Base-by-base conservation (phyloP, 2,113 vertebrate species). In the Microcebus tavaratra region DNA sequence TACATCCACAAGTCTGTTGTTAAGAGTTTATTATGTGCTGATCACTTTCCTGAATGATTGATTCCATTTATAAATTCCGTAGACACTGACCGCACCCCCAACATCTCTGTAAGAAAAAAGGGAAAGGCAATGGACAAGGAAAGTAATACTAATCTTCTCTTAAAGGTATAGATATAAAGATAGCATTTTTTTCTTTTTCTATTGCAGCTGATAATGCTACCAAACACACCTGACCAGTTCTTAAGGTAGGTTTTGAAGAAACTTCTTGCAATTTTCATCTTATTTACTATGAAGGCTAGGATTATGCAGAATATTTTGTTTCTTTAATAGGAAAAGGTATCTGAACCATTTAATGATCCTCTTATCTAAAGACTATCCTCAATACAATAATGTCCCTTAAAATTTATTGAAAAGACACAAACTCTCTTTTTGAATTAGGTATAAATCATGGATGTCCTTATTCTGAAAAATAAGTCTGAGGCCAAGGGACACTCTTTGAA, bases 401-500 rank as follows among this genome's bases (percentile, higher is more conserved):
- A 83, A 90, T 96, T 67, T 90, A 81, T 20, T 85, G n/a, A 85
- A 63, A 82, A 88, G 50, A 95, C 23, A 18, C 17, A 50, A 73
- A 93, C 10, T 79, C 34, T 72, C n/a, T 63, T 45, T 96, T 82
- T 42, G 59, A 98, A 96, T 78, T 95, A 50, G 48, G 67, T 27
- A 87, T 65, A 90, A 88, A 67, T 76, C 53, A 39, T 68, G 53
- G 53, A 90, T 61, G 90, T 81, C 93, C 90, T 97, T 97, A 84
- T 88, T 93, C 88, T 97, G 90, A 94, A 96, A 95, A 97, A 82
- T 92, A 72, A 90, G 96, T 94, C 6, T 20, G 70, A 55, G n/a
- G n/a, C 76, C 94, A 95, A 94, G 7, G 95, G 75, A 83, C 4
- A 2, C 94, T 96, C 94, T 92, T 50, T 97, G 89, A 98, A 97